A percentile compares a stretch with the other conserved stretches of the same genome.
These are phyloP conservation scores for Enoplosus armatus DNA, from an alignment of 2,797 vertebrate genomes.

Conservation along the genomic window DNA sequence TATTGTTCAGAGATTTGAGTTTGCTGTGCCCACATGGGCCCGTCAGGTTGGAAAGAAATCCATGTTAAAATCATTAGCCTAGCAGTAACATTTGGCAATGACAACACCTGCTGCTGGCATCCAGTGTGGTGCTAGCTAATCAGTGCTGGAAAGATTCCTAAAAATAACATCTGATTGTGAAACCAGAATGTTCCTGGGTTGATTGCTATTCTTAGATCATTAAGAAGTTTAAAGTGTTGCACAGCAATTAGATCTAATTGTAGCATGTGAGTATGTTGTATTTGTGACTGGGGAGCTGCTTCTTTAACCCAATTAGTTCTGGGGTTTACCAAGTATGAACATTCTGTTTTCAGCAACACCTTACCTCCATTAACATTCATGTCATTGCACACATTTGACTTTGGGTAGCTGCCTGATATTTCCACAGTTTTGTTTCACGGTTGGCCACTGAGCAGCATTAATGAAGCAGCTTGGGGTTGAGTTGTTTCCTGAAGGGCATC, in stretches of 20 bases:
- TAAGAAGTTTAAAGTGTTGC: slow-evolving; percentile 43
- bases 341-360: slow-evolving; percentile 14
- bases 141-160: slow-evolving; percentile 45
- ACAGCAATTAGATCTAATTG: slow-evolving; percentile 39
- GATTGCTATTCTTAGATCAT: slow-evolving; percentile 44
- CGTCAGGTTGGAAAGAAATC: slow-evolving; percentile 29
- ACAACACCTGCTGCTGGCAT: slow-evolving; percentile 60
- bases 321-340: slow-evolving; percentile 18
- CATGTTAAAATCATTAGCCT: slow-evolving; percentile 53
- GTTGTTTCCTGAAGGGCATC: slow-evolving; percentile 23
- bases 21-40: slow-evolving; percentile 22
- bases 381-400: slow-evolving; percentile 19
- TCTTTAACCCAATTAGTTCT: slow-evolving; percentile 19
- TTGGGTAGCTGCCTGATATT: slow-evolving; percentile 18
- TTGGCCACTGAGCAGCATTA: slow-evolving; percentile 24
- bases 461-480: slow-evolving; percentile 30
- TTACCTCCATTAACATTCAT: slow-evolving; percentile 16
- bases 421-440: not conserved
- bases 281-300: slow-evolving; percentile 7
- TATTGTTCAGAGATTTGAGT: slow-evolving; percentile 42
- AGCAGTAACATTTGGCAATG: slow-evolving; percentile 43
- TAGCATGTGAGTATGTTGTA: slow-evolving; percentile 17
- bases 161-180: slow-evolving; percentile 57
- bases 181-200: slow-evolving; percentile 27
- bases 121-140: slow-evolving; percentile 44